phyloP scores from a whole-genome alignment of 1,140 invertebrate species.

The Gryon sp. region DNA sequence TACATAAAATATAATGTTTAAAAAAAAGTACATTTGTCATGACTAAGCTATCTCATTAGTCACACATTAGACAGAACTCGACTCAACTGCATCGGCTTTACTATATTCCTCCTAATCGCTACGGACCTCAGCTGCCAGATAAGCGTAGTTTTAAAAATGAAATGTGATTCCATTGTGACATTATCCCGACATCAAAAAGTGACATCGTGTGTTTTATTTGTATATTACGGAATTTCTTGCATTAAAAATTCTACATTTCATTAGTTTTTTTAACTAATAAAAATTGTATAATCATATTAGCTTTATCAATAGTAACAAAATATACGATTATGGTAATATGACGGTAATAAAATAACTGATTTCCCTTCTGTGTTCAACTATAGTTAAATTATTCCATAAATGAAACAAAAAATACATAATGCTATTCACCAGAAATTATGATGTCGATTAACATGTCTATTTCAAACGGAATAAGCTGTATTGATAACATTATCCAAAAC shows the following conservation, averaged over 20 bases:
- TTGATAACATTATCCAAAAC: constrained; percentile 48
- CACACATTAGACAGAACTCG: constrained; percentile 52
- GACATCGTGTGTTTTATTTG: too few species aligned
- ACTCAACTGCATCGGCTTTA: constrained; percentile 50
- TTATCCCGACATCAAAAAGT: constrained; percentile 52
- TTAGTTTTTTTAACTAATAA: too few species aligned
- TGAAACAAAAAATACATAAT: too few species aligned
- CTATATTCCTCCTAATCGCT: constrained; percentile 57
- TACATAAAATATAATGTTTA: constrained; percentile 47
- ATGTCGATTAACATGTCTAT: constrained; percentile 5
- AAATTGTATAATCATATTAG: too few species aligned
- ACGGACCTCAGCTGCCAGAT: constrained; percentile 58
- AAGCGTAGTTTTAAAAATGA: constrained; percentile 53
- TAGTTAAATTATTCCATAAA: too few species aligned
- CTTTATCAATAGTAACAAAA: too few species aligned
- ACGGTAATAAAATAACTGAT: too few species aligned
- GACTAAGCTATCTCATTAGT: constrained; percentile 62
- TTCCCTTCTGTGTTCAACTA: too few species aligned
- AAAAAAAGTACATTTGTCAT: constrained; percentile 60
- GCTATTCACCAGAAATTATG: constrained; percentile 30
- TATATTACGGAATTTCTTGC: too few species aligned
- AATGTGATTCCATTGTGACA: constrained; percentile 45
- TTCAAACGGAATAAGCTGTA: constrained; percentile 35
- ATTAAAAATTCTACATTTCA: too few species aligned
- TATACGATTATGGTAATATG: too few species aligned